Percentiles rank a stretch among this genome's conserved stretches.
Evolutionary conservation across 2,113 vertebrate species (phyloP).

Genomic region (Sapajus apella): DNA sequence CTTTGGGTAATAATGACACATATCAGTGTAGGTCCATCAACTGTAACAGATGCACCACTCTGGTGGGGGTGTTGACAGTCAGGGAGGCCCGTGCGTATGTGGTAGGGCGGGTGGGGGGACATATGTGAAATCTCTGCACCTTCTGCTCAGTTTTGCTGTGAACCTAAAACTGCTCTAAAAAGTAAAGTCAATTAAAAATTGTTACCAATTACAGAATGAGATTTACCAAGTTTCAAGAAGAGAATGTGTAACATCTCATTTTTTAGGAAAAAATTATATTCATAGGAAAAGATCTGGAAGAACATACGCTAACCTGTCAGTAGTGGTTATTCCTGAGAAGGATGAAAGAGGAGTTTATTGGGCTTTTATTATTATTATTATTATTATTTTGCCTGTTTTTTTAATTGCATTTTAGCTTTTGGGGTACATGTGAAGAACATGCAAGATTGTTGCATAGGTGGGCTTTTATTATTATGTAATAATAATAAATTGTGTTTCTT

Average conservation of each 20-base stretch:
- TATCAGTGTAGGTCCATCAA: not conserved
- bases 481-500: not conserved
- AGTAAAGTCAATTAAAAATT: not conserved
- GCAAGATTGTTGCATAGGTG: not conserved
- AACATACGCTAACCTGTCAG: not conserved
- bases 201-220: not conserved
- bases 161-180: not conserved
- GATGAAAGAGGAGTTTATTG: not conserved
- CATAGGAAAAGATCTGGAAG: not conserved
- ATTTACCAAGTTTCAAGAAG: not conserved
- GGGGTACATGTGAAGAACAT: too few relatives aligned
- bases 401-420: too few relatives aligned
- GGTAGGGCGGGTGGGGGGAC: too few relatives aligned
- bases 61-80: not conserved
- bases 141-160: not conserved
- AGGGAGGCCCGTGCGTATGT: not conserved
- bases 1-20: too few relatives aligned
- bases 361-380: not conserved
- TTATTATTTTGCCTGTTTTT: too few relatives aligned
- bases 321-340: not conserved
- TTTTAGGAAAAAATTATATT: not conserved
- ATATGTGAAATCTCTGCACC: not conserved
- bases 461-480: not conserved
- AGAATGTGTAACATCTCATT: not conserved
- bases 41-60: too few relatives aligned